phyloP scores from a whole-genome alignment of 2,113 vertebrate species.

The Xenotilapia leptura region DNA sequence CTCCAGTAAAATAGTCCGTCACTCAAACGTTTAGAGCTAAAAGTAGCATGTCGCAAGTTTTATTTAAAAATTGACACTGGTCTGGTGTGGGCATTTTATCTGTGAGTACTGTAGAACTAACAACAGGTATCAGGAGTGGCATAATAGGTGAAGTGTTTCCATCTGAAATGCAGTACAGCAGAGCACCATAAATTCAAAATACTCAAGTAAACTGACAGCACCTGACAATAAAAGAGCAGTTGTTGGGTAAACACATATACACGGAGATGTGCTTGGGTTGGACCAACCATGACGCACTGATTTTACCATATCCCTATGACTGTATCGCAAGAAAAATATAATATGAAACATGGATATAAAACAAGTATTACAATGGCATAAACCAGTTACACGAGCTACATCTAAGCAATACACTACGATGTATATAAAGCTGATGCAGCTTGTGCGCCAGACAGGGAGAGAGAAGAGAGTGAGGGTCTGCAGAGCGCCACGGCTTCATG shows the following conservation, averaged over 20 bases:
- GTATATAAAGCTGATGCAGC: not conserved
- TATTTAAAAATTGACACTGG: not conserved
- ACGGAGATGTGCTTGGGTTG: not conserved
- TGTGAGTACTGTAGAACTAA: not conserved
- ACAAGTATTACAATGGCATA: not conserved
- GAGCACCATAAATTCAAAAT: not conserved
- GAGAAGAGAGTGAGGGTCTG: conserved; percentile 26
- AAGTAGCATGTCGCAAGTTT: not conserved
- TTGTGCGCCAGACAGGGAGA: not conserved
- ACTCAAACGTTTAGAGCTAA: not conserved
- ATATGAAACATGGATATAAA: not conserved
- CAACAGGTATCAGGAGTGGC: not conserved
- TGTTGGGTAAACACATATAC: not conserved
- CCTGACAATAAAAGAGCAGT: not conserved
- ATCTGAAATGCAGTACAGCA: not conserved
- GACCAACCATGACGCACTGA: not conserved
- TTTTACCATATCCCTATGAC: not conserved
- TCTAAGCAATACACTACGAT: not conserved
- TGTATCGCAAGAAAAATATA: not conserved
- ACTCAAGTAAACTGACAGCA: not conserved
- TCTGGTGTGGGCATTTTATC: not conserved
- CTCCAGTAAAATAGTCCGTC: not conserved
- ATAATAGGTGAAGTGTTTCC: not conserved
- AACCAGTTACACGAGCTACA: not conserved
- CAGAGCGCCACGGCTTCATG: conserved; percentile 53